Evolutionary conservation across 2,113 vertebrate genomes (phyloP).

Genomic region (Euleptes europaea): DNA sequence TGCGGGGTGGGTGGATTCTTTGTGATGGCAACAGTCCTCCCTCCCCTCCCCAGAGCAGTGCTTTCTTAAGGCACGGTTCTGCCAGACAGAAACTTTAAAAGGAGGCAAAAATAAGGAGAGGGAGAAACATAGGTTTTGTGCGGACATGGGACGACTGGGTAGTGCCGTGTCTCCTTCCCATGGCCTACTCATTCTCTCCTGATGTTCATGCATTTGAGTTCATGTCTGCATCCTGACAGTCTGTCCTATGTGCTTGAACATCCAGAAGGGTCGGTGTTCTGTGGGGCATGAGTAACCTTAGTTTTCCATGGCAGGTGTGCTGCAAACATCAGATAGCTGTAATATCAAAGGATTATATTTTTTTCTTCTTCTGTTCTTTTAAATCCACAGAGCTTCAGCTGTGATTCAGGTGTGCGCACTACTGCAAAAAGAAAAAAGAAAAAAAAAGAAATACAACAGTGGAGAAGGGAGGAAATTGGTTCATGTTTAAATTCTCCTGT

Average conservation of each 20-base stretch:
- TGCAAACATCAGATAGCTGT: conserved; percentile 26
- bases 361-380: conserved; percentile 79
- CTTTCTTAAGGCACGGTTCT: conserved; percentile 79
- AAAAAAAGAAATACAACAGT: conserved; percentile 76
- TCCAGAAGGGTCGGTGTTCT: not conserved
- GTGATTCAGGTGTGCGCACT: conserved; percentile 84
- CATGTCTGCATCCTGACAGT: not conserved
- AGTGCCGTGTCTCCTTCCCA: not conserved
- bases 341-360: conserved; percentile 36
- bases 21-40: conserved; percentile 63
- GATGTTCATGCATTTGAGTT: not conserved
- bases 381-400: conserved; percentile 76
- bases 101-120: conserved; percentile 72
- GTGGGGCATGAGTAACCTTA: not conserved
- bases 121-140: conserved; percentile 52
- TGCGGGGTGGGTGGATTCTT: not conserved
- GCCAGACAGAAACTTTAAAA: conserved; percentile 74
- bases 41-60: conserved; percentile 75
- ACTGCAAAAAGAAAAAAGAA: too few relatives aligned
- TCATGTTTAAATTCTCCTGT: conserved; percentile 73
- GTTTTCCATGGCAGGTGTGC: not conserved
- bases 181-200: not conserved
- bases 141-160: not conserved
- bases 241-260: not conserved
- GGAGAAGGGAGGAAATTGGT: conserved; percentile 3